Evolutionary conservation across 2,797 vertebrate species (phyloP).

Genomic region (Nannoperca obscura): DNA sequence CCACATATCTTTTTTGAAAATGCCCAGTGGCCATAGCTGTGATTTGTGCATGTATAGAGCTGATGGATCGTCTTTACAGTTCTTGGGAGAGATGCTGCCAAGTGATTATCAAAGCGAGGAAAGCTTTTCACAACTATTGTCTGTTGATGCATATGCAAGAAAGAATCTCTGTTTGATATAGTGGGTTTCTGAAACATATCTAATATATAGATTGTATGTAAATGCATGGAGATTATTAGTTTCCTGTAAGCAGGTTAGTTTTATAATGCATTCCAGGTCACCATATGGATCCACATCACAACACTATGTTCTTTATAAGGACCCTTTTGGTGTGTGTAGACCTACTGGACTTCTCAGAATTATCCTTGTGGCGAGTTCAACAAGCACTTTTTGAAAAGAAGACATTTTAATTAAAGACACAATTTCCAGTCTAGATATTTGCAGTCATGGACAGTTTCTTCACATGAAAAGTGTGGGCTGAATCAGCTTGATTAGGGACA

Average conservation of each 20-base stretch:
- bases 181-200: constrained; percentile 3
- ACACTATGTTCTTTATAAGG: not conserved
- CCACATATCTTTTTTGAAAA: constrained; percentile 48
- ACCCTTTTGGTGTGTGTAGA: not conserved
- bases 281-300: not conserved
- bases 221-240: constrained; percentile 14
- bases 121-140: constrained; percentile 19
- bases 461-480: constrained; percentile 47
- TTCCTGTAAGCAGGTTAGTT: not conserved
- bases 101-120: constrained; percentile 20
- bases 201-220: not conserved
- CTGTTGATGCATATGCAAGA: not conserved
- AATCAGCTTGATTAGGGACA: constrained; percentile 69
- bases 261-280: not conserved
- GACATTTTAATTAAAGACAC: constrained; percentile 58
- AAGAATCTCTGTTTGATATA: constrained; percentile 11
- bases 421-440: constrained; percentile 56
- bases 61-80: constrained; percentile 25
- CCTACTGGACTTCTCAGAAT: not conserved
- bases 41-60: constrained; percentile 37
- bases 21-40: constrained; percentile 52
- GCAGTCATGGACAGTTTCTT: constrained; percentile 59
- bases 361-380: constrained; percentile 33
- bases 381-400: constrained; percentile 50
- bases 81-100: constrained; percentile 39